These are phyloP conservation scores for Cheilosia vernalis DNA, from an alignment of 2,888 invertebrate species.

Conservation along the genomic window DNA sequence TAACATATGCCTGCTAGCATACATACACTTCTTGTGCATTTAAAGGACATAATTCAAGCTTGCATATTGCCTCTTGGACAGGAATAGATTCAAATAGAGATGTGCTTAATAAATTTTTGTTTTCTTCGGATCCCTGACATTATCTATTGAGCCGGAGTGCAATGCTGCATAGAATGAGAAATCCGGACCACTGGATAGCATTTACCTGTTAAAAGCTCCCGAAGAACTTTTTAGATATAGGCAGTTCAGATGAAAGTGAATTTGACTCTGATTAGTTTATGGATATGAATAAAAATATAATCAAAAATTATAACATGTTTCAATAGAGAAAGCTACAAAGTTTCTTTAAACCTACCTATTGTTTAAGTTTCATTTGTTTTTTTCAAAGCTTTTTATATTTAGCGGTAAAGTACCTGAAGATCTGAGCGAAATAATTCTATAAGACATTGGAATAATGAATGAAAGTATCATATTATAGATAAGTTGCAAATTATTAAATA, in stretches of 20 bases:
- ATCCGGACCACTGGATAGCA: neutral
- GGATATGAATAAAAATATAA: neutral
- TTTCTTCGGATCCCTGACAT: slow-evolving; percentile 2
- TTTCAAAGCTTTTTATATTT: neutral
- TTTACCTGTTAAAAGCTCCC: neutral
- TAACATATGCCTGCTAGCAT: too few species aligned
- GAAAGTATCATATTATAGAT: too few species aligned
- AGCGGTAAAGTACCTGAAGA: neutral
- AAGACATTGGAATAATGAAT: too few species aligned
- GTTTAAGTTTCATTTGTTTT: neutral
- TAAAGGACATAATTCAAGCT: too few species aligned
- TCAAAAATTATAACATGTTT: neutral
- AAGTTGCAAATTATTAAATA: too few species aligned
- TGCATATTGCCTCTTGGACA: too few species aligned
- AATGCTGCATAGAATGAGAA: neutral
- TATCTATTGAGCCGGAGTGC: neutral
- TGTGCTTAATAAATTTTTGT: neutral
- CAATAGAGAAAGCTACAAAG: neutral
- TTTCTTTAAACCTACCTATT: neutral
- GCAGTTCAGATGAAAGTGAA: neutral
- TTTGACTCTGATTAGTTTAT: neutral
- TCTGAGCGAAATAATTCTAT: too few species aligned
- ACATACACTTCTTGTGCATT: too few species aligned
- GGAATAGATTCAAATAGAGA: too few species aligned
- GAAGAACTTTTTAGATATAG: neutral